These are phyloP conservation scores for Drosophila athabasca DNA, from an alignment of 1,140 invertebrate genomes.

Conservation along the genomic window DNA sequence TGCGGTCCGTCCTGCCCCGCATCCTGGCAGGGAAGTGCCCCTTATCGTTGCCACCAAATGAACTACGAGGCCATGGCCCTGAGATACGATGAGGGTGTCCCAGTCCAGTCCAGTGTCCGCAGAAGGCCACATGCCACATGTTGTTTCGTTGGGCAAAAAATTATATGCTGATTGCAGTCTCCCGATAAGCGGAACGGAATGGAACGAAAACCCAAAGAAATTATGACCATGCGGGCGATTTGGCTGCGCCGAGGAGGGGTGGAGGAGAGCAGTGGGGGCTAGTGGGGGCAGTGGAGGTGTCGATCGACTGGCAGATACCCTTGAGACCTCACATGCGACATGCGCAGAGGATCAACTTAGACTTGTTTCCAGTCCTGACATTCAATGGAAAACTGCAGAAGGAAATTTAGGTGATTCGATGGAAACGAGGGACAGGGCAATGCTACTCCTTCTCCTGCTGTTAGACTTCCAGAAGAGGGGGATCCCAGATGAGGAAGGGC, in stretches of 20 bases:
- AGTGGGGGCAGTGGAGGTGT: no score
- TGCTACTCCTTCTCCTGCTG: no score
- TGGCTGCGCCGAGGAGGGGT: not conserved
- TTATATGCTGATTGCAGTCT: conserved; percentile 79
- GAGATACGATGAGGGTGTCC: conserved; percentile 63
- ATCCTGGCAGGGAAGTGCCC: conserved; percentile 19
- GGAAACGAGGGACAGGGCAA: no score
- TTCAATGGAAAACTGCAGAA: no score
- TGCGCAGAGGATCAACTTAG: no score
- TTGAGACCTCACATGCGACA: no score
- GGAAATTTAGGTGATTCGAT: no score
- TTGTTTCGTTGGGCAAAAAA: conserved; percentile 61
- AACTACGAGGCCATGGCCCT: conserved; percentile 58
- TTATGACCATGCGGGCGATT: conserved; percentile 73
- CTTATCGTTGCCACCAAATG: conserved; percentile 66
- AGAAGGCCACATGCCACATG: conserved; percentile 56
- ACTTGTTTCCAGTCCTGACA: no score
- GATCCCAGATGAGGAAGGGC: not conserved
- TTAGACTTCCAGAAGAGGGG: not conserved
- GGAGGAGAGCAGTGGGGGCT: no score
- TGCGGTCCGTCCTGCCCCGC: not conserved
- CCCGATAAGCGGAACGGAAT: conserved; percentile 67
- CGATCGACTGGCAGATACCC: no score
- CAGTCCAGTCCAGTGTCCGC: conserved; percentile 17
- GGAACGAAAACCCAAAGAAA: conserved; percentile 52